Conservation (phyloP, 53 echinoderm and acorn worm species). For the Echinarachnius parma region DNA sequence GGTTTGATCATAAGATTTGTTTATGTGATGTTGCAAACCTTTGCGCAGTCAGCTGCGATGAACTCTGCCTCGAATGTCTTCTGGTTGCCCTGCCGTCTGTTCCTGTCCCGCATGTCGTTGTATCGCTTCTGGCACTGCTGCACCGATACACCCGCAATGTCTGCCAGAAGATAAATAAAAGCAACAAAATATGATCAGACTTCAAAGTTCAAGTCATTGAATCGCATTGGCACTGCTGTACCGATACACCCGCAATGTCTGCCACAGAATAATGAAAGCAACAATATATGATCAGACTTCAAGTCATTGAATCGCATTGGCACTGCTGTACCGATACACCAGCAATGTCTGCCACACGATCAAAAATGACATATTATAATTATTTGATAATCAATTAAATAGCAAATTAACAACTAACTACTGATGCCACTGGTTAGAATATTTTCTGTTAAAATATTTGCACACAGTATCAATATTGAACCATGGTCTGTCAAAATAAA, state of each 20-base stretch:
- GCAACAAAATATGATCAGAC: background rate
- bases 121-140: slow-evolving; percentile 85
- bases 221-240: slow-evolving; percentile 85
- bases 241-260: slow-evolving; percentile 91
- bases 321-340: slow-evolving; percentile 84
- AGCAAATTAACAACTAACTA: too few relatives aligned
- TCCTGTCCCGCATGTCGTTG: slow-evolving; percentile 61
- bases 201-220: slow-evolving; percentile 75
- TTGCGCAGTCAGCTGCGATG: slow-evolving; percentile 74
- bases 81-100: slow-evolving; percentile 25
- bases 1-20: too few relatives aligned
- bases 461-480: too few relatives aligned
- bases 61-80: slow-evolving; percentile 73
- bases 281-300: background rate
- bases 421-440: too few relatives aligned
- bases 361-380: too few relatives aligned
- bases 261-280: background rate
- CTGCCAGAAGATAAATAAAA: slow-evolving; percentile 33
- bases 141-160: slow-evolving; percentile 85
- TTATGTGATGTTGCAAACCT: too few relatives aligned
- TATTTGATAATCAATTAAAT: too few relatives aligned
- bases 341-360: too few relatives aligned
- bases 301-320: slow-evolving; percentile 77
- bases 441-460: too few relatives aligned
- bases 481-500: too few relatives aligned